A percentile compares a stretch with the other conserved stretches of the same genome.
Conservation (phyloP, 2,113 vertebrate genomes). For the Oxyura jamaicensis region DNA sequence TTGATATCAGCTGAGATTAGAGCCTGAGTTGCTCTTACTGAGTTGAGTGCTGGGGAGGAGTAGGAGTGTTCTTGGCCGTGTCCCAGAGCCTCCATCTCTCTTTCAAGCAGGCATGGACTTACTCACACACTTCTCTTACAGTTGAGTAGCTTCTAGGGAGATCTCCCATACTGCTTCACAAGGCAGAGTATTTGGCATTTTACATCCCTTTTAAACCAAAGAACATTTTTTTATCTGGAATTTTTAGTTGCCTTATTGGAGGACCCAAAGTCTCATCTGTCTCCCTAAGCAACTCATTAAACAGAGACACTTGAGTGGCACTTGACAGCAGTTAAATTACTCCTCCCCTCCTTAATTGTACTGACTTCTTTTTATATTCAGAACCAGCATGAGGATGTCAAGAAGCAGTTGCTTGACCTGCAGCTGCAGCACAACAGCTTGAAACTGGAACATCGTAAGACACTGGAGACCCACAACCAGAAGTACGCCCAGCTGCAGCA, state of each 20-base stretch:
- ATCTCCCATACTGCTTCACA: not conserved
- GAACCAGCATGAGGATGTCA: constrained; percentile 78
- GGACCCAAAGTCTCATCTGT: not conserved
- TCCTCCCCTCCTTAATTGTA: not conserved
- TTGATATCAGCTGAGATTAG: accelerated
- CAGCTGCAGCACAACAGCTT: constrained; percentile 76
- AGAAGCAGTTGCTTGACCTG: constrained; percentile 74
- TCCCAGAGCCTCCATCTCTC: not conserved
- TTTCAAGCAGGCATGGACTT: not conserved
- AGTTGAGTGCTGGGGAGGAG: not conserved
- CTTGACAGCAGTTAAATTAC: not conserved
- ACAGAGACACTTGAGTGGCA: not conserved
- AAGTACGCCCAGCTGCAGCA: constrained; percentile 63
- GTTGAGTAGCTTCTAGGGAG: not conserved
- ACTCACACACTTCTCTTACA: not conserved
- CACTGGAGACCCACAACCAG: constrained; percentile 64
- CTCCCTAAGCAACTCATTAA: not conserved
- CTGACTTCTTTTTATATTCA: not conserved
- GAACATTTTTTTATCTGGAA: not conserved
- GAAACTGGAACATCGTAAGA: constrained; percentile 68
- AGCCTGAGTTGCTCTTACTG: not conserved
- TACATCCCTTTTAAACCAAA: not conserved
- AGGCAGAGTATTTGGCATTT: not conserved
- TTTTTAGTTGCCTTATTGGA: not conserved
- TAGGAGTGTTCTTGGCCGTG: not conserved